Evolutionary conservation across 1,140 invertebrate genomes (phyloP).

Genomic region (Drosophila pectinifera): DNA sequence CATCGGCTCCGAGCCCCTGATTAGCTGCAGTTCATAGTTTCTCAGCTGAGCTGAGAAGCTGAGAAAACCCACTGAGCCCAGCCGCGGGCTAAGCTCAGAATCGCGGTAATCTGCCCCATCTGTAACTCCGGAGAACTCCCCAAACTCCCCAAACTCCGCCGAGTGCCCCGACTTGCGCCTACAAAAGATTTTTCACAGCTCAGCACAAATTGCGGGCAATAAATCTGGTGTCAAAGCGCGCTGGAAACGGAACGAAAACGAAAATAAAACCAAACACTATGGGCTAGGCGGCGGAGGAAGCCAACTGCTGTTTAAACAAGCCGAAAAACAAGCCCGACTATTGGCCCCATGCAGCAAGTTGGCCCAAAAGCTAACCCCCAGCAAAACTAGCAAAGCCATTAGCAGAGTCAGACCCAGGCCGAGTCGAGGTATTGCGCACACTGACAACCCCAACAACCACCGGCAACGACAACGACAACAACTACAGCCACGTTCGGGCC

Average conservation of each 20-base stretch:
- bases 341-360: conserved; percentile 72
- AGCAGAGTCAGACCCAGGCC: conserved; percentile 18
- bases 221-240: conserved; percentile 72
- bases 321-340: conserved; percentile 68
- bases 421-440: conserved; percentile 21
- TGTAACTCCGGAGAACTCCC: background rate
- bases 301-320: conserved; percentile 73
- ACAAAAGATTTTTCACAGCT: conserved; percentile 71
- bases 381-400: conserved; percentile 9
- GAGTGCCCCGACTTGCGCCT: too few species aligned
- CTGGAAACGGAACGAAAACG: conserved; percentile 45
- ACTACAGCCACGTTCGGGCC: conserved; percentile 63
- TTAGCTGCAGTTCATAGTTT: conserved; percentile 24
- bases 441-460: conserved; percentile 49
- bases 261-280: conserved; percentile 39
- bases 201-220: conserved; percentile 74
- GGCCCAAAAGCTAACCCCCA: conserved; percentile 27
- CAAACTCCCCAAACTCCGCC: background rate
- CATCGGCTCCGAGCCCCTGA: conserved; percentile 38
- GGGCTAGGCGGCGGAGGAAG: conserved; percentile 7
- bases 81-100: conserved; percentile 13
- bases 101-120: conserved; percentile 28
- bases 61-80: background rate
- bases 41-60: too few species aligned
- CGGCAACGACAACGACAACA: conserved; percentile 39